Base-by-base conservation (phyloP, 2,113 vertebrate genomes). In the Nyctibius bracteatus region DNA sequence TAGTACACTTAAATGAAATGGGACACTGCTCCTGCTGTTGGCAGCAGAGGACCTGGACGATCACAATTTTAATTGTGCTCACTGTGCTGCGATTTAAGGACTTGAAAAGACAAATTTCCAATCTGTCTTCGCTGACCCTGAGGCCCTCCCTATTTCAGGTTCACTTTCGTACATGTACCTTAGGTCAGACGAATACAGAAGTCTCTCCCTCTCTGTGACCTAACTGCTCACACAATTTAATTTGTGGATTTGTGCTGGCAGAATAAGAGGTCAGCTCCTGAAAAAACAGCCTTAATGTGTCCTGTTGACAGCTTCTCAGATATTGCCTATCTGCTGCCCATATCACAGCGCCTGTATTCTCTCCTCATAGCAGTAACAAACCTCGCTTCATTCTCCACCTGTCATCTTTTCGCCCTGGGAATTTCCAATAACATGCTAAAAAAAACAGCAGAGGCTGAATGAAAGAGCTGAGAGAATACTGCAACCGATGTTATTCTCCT, bases 211-310 rank as follows among this genome's bases (percentile, higher is more conserved):
- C 58, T 87, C 41, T 43, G 41, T 91, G 94, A 96, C 94, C 84
- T 84, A 82, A 37, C 84, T 80, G 91, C 91, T 96, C 89, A 54
- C 81, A 87, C 78, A 95, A 96, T 97, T 96, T 96, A 96, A 97
- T 96, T 95, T 95, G 95, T 75, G 93, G 78, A 90, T 95, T 96
- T 96, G 33, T 90, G 59, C 81, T 43, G 70, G 44, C 70, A 94
- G 94, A 94, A 79, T 75, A 79, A 92, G 96, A 91, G 95, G 95
- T 95, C 94, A 91, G 81, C 71, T 85, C 62, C 81, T 92, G 90
- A 91, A 94, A 90, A 68, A n/a, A 52, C 66, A 89, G 73, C 49
- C 59, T 92, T 94, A 92, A 91, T 43, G 2, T 33, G 33, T 70
- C 81, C 84, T 90, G 87, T 87, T 97, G 94, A 97, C 93, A 97